Evolutionary conservation across 2,888 invertebrate genomes (phyloP), one percentile per base, ranked within the genome.

Genomic region (Sarcophaga rosellei): DNA sequence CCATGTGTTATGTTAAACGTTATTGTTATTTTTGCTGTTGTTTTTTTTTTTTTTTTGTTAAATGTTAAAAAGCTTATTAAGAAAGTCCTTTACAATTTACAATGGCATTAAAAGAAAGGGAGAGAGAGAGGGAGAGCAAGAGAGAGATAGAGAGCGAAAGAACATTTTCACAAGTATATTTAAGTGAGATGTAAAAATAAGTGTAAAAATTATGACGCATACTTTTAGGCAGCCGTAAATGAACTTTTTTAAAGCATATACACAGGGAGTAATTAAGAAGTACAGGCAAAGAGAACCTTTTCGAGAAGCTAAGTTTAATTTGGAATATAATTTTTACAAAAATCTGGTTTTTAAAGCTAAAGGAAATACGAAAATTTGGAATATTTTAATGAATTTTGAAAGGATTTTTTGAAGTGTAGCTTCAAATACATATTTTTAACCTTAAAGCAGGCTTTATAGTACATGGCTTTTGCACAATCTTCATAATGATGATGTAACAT

Each of bases 401-500:
- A 53, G 10, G 1, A 35, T 35, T 8, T 35, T 15, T 53, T 47
- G 20, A 17, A 62, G 72, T 85, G 85, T 77, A 77, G 3, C 53
- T 21, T 20, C 4, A 17, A 53, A 15, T 15, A n/a, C 12, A 53
- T 57, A 25, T 17, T 11, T 73, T 74, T 53, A 79, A 80, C 84
- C 79, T 84, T 80, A 61, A 84, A 75, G 53, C 70, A 75, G 69
- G 77, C 68, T 70, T 17, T 59, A 35, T 10, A 75, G 44, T 44
- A 5, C 44, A 47, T 59, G 61, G 35, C 10, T 20, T 70, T 61
- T 81, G 35, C 65, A 74, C 59, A 65, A 59, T 78, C 65, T 75
- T 70, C 8, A 35, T 35, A 72, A 79, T 75, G 62, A 85, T 79
- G 70, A 72, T 79, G 57, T 79, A 82, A 72, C 79, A 74, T 76